Conservation (phyloP, 2,797 vertebrate species). For the Eurystomus glaucurus region DNA sequence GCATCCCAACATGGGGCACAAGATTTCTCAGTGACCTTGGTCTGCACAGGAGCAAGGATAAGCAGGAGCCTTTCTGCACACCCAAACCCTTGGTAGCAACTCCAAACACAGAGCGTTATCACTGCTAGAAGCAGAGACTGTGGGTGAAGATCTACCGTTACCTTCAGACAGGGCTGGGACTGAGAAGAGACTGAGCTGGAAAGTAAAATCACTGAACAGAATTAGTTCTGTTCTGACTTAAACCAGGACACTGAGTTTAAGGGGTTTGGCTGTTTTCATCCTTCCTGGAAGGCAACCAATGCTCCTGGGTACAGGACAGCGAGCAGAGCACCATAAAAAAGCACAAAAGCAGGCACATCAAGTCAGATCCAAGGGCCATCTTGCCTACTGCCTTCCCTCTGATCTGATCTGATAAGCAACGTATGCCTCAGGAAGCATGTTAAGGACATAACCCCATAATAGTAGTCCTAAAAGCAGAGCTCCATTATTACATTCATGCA, state of each 20-base stretch:
- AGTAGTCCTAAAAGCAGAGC: not conserved
- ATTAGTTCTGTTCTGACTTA: too few species aligned
- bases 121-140: too few species aligned
- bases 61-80: too few species aligned
- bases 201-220: too few species aligned
- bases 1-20: too few species aligned
- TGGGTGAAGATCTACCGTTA: too few species aligned
- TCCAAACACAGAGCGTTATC: too few species aligned
- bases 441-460: not conserved
- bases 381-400: not conserved
- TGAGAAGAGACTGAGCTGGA: too few species aligned
- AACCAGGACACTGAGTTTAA: not conserved
- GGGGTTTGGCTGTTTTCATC: not conserved
- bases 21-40: too few species aligned
- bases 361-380: not conserved
- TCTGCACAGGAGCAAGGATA: too few species aligned
- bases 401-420: not conserved
- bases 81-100: too few species aligned
- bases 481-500: not conserved
- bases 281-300: not conserved
- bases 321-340: fast-evolving
- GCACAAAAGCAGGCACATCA: not conserved
- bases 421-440: not conserved
- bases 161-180: too few species aligned
- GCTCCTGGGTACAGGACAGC: fast-evolving